Base-by-base conservation (phyloP, 2,888 invertebrate genomes). In the Ochropacha duplaris region DNA sequence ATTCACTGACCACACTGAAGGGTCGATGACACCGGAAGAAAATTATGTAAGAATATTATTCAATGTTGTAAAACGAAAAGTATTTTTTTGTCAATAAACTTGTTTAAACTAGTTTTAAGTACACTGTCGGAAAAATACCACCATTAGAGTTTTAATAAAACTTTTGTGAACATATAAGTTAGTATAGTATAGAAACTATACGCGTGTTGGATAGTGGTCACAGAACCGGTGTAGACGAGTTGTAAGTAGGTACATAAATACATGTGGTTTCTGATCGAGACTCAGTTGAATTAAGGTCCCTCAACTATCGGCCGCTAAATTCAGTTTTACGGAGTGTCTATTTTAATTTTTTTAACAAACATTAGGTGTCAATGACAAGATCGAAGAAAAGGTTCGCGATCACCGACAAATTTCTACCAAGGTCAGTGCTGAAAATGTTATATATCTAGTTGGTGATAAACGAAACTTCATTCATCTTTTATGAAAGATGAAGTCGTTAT, bases 291-390 rank as follows among this genome's bases (percentile, higher is more conserved):
- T 69, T 77, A 62, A 69, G 79, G 69, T 71, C 69, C 76, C 71
- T 66, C 72, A 59, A 72, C 69, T 74, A 80, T 79, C 84, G 79
- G 85, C 80, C 78, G 83, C 81, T 69, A 78, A 83, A 83, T 84
- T 83, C 69, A 69, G 71, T 79, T 80, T 78, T 76, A 75, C 79
- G 80, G 81, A 81, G 82, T 84, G 78, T 83, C 78, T 62, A 84
- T 90, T 90, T 81, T 79, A 79, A 73, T 74, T 75, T 82, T 76
- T 64, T 58, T 66, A 75, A 72, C 72, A 83, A 82, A 71, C 74
- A 76, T 82, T 90, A 87, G 85, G 93, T 93, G 93, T 93, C 93
- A 93, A 93, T 93, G 93, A 93, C 90, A 92, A 92, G 82, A 91
- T 86, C 88, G 80, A 87, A 87, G 88, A 93, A 87, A 90, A 93